Evolutionary conservation across 2,888 invertebrate species (phyloP), one percentile per base, ranked within the genome.

Genomic region (Alcis repandata): DNA sequence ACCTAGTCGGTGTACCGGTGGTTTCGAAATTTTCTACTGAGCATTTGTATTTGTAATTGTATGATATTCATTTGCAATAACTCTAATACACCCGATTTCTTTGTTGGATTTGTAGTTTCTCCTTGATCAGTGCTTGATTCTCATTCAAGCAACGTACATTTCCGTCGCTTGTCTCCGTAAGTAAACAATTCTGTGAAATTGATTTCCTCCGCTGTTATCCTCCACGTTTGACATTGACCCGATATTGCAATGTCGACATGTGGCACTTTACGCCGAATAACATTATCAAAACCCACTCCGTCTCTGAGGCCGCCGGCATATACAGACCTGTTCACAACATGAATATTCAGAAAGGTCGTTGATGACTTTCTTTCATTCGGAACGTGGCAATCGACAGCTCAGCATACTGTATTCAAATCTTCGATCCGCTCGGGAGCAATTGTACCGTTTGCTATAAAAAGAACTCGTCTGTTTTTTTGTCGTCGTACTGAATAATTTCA

Each of bases 171-270:
- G 79, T 77, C 78, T 81, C 81, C 79, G 79, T 78, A 79, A 72
- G 77, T 75, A 77, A 77, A 80, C 75, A 79, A 79, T 82, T 82
- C 79, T 76, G 81, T 84, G 80, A 83, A 86, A 84, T 83, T 77
- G 77, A 86, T 87, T 87, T 87, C 85, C 84, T 82, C 76, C 72
- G 71, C 71, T 61, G 54, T 71, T 79, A 82, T 79, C 73, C 63
- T 79, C 83, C 79, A 70, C 71, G 53, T 58, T 57, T 59, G 88
- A 82, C 91, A 89, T 88, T 91, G 91, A 89, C 90, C 89, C 74
- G 84, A 67, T 85, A 84, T 76, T 75, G 75, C 89, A 89, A 89
- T 88, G 90, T 76, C 86, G 79, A 78, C 82, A 65, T 78, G 79
- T 79, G 74, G 51, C 70, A 59, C 73, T 73, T 72, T 73, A 75